These are phyloP conservation scores for Erythrocercus mccallii DNA, from an alignment of 2,113 vertebrate species.

Conservation along the genomic window DNA sequence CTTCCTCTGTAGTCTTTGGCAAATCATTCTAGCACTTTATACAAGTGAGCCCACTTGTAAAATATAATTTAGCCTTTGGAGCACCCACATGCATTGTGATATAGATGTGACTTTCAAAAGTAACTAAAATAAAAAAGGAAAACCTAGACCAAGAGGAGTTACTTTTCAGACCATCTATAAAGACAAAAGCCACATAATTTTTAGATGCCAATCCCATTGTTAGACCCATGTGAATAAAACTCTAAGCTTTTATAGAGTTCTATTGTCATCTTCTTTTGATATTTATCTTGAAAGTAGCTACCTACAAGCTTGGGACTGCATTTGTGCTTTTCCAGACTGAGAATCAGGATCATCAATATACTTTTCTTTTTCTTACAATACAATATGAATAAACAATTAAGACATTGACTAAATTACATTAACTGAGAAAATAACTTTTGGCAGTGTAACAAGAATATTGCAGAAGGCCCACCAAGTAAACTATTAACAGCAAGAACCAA, in stretches of 20 bases:
- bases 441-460: not conserved
- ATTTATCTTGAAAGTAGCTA: not conserved
- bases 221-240: not conserved
- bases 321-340: not conserved
- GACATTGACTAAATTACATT: not conserved
- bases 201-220: not conserved
- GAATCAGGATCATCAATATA: not conserved
- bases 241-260: not conserved
- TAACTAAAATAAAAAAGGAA: not conserved
- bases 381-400: not conserved
- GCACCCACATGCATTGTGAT: not conserved
- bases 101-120: not conserved
- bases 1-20: not conserved
- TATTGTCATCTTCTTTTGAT: not conserved
- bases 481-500: not conserved
- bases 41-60: not conserved
- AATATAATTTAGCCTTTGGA: not conserved
- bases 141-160: not conserved
- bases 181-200: not conserved
- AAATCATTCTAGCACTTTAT: not conserved
- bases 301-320: rapidly evolving
- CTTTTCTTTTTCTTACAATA: not conserved
- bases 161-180: not conserved
- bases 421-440: not conserved
- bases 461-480: not conserved